Conservation (phyloP, 2,113 vertebrate species). For the Petrocephalus microphthalmus region DNA sequence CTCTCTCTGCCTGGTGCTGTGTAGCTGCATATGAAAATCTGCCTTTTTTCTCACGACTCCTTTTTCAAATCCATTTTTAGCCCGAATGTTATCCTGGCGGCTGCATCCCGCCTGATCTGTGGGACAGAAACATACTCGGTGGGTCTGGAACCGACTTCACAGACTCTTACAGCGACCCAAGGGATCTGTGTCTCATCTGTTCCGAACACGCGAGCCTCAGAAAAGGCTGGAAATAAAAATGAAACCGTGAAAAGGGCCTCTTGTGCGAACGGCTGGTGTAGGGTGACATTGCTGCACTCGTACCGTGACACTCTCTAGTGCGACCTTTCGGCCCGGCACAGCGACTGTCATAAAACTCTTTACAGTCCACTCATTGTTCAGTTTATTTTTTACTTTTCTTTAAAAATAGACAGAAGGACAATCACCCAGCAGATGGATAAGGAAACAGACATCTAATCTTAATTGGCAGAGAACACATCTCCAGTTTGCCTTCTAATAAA, state of each 20-base stretch:
- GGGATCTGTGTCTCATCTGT: background rate
- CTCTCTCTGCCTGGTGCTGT: background rate
- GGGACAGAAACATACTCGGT: background rate
- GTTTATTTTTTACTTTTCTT: background rate
- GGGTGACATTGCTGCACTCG: background rate
- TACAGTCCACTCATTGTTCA: background rate
- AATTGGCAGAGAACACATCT: background rate
- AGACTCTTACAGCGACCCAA: background rate
- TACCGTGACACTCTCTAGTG: background rate
- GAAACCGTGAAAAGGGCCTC: background rate
- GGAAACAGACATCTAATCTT: background rate
- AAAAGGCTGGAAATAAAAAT: background rate
- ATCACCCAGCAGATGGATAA: background rate
- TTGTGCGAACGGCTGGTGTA: background rate
- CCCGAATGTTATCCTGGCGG: slow-evolving; percentile 18
- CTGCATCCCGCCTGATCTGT: slow-evolving; percentile 23
- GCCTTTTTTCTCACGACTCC: slow-evolving; percentile 5
- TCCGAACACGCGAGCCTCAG: background rate
- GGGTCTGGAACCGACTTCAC: background rate
- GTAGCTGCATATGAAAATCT: background rate
- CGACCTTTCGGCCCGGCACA: background rate
- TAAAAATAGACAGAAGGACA: background rate
- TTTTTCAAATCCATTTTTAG: slow-evolving; percentile 5
- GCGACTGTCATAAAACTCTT: background rate
- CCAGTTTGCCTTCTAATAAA: background rate